Evolutionary conservation across 2,888 invertebrate genomes (phyloP), one percentile per base, ranked within the genome.

Genomic region (Pherbina coryleti): DNA sequence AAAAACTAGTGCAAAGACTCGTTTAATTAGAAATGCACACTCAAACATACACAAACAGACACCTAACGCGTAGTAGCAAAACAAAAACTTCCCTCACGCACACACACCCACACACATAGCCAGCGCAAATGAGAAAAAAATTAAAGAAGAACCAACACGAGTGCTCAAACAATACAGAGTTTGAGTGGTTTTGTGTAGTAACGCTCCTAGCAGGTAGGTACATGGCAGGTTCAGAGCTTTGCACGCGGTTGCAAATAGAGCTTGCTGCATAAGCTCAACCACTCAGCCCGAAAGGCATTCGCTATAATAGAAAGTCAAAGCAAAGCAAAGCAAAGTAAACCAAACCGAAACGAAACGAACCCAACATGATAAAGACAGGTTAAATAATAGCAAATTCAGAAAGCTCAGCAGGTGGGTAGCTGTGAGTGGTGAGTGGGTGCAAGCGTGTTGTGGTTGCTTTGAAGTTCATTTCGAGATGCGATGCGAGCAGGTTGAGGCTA

Each of bases 1-100:
- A 19, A 55, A 19, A 22, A 55, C 22, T 19, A 55, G 9, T 4
- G 66, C 9, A 66, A 19, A 66, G 17, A 66, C 19, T 28, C n/a
- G 9, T 66, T 66, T 66, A 66, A 66, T 66, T 37, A 37, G 19
- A 66, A 28, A 66, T 66, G 19, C 37, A 19, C 66, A 66, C 3
- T 1, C 11, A 53, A 3, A 19, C 22, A 19, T 4, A 55, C 1
- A 44, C 14, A 44, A 11, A 44, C 44, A 44, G 14, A 11, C 14
- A 44, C 44, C 44, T 44, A 44, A 11, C 1, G 44, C 44, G 3
- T 44, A 14, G 3, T 44, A 14, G 55, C 60, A 17, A 60, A 22
- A 19, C 25, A 3, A 19, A 25, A 3, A 22, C 22, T 60, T 28
- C 25, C 17, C 3, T 2, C 28, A 25, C 28, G 11, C 60, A 60